These are phyloP conservation scores for Tillus elongatus DNA, from an alignment of 2,888 invertebrate genomes.

Conservation along the genomic window DNA sequence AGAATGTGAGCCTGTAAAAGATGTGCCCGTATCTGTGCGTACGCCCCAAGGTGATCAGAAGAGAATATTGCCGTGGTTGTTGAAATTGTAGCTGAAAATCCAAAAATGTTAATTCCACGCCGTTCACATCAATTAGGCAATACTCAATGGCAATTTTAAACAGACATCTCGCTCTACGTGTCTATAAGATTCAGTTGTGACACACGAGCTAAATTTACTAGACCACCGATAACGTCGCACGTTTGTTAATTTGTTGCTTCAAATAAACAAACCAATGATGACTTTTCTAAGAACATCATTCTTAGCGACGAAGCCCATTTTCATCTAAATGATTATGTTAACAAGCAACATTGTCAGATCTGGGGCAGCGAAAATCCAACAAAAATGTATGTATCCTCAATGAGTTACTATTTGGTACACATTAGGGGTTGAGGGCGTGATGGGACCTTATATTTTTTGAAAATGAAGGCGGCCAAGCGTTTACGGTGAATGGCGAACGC, in stretches of 20 bases:
- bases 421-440: background rate
- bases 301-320: too few relatives aligned
- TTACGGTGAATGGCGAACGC: slow-evolving; percentile 1
- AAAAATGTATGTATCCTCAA: too few relatives aligned
- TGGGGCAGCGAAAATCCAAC: slow-evolving; percentile 6
- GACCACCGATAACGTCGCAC: slow-evolving; percentile 2
- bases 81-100: slow-evolving; percentile 10
- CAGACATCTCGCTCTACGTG: too few relatives aligned
- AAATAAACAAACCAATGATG: slow-evolving; percentile 5
- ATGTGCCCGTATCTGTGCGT: slow-evolving; percentile 1
- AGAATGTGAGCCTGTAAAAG: slow-evolving; percentile 1
- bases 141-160: too few relatives aligned
- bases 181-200: background rate
- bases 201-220: slow-evolving; percentile 1
- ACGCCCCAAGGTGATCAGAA: background rate
- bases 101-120: slow-evolving; percentile 7
- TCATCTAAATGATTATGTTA: background rate
- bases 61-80: slow-evolving; percentile 5
- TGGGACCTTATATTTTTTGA: slow-evolving; percentile 3
- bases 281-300: slow-evolving; percentile 4
- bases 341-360: slow-evolving; percentile 4
- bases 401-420: slow-evolving; percentile 1
- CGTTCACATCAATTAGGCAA: too few relatives aligned
- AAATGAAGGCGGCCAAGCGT: slow-evolving; percentile 5
- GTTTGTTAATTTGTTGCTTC: slow-evolving; percentile 8